Conservation (phyloP, 2,113 vertebrate species). For the Gulo gulo region DNA sequence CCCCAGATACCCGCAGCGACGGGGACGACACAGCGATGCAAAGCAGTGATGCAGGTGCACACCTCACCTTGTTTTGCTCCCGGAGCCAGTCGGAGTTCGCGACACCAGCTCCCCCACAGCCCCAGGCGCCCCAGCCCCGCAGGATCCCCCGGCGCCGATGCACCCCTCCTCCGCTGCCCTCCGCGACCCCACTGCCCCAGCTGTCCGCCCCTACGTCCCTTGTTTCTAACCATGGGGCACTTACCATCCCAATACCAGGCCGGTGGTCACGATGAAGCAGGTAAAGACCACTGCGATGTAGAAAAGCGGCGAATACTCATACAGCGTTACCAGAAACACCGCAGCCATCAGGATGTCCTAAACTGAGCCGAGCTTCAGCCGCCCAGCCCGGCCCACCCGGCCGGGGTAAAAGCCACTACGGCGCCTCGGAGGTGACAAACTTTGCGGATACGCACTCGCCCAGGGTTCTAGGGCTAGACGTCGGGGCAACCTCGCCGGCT, state of each 20-base stretch:
- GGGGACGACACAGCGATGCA: neutral
- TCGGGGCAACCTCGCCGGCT: fast-evolving
- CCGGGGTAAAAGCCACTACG: slow-evolving; percentile 2
- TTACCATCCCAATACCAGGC: slow-evolving; percentile 95
- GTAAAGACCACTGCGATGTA: slow-evolving; percentile 92
- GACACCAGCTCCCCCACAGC: neutral
- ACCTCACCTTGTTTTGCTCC: neutral
- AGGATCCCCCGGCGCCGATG: neutral
- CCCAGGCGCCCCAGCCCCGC: neutral
- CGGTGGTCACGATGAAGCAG: slow-evolving; percentile 94
- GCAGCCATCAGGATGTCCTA: slow-evolving; percentile 85
- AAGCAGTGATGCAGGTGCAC: neutral
- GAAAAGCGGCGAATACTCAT: slow-evolving; percentile 94
- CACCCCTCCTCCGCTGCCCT: neutral
- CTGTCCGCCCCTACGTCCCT: neutral
- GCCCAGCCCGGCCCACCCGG: neutral
- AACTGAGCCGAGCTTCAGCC: neutral
- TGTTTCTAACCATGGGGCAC: slow-evolving; percentile 40
- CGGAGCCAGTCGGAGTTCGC: neutral
- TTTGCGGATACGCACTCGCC: neutral
- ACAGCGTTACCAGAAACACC: slow-evolving; percentile 90
- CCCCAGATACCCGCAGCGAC: neutral
- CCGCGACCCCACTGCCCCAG: neutral
- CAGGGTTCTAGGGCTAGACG: fast-evolving
- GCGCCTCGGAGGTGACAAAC: slow-evolving; percentile 63